Base-by-base conservation (phyloP, 1,140 invertebrate species). In the Sipha flava region DNA sequence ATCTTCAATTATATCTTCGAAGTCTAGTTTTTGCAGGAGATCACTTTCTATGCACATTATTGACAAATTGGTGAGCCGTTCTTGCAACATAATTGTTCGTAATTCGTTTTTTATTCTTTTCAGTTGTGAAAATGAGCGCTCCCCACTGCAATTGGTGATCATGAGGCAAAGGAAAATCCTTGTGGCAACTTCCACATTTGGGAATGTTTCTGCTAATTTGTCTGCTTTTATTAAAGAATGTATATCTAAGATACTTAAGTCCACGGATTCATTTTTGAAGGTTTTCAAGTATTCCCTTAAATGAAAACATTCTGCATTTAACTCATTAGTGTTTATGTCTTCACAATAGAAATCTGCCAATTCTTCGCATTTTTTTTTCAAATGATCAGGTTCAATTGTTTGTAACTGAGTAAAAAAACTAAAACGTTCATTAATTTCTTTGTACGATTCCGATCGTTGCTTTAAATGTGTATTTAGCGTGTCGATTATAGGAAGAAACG, bases 81-180 rank as follows among this genome's bases (percentile, higher is more conserved):
- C 31, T 64, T 64, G 62, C 12, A 64, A 34, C 62, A 37, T 64
- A 40, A 31, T 64, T 6, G 62, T 37, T 64, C 62, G 16, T 64
- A 37, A 64, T 64, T 64, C 62, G 21, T 64, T 64, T 64, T 52
- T 64, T 64, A 64, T 64, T 77, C 79, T 81, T 77, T 82, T 83
- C 34, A 84, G 79, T 77, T 81, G 81, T n/a, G 82, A 83, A 80
- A 84, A 83, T 57, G 83, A 83, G 70, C 82, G 79, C 80, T 84
- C 82, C 40, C 81, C 81, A 57, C 79, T 82, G 79, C 81, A 83
- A 47, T 83, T 83, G 9, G 73, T 82, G n/a, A 83, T 80, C 82
- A 82, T 82, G 40, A 81, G 62, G 26, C 73, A 70, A 73, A 82
- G 77, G 72, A 75, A 83, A 52, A 83, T 83, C 75, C 81, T 80